Evolutionary conservation across 2,797 vertebrate species (phyloP).

Genomic region (Neoniphon sammara): DNA sequence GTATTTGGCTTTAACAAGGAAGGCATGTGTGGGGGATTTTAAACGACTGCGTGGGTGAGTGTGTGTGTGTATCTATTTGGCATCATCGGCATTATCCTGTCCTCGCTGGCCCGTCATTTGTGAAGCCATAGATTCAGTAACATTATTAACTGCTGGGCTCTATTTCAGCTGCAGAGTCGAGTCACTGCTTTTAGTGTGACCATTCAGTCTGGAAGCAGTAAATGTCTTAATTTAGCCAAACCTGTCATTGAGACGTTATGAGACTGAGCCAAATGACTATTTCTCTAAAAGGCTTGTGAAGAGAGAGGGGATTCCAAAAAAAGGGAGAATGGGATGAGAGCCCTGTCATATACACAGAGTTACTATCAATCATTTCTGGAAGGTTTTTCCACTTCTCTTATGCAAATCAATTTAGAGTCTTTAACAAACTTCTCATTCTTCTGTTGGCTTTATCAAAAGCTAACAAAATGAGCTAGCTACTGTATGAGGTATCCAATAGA

Average conservation of each 20-base stretch:
- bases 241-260: background rate
- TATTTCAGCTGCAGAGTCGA: background rate
- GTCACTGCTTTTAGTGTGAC: background rate
- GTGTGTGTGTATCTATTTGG: background rate
- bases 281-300: background rate
- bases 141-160: background rate
- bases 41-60: background rate
- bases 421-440: conserved; percentile 35
- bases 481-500: conserved; percentile 8
- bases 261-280: conserved; percentile 9
- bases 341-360: background rate
- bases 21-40: conserved; percentile 1
- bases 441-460: conserved; percentile 44
- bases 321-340: conserved; percentile 6
- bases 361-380: conserved; percentile 26
- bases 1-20: conserved; percentile 19
- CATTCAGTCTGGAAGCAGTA: background rate
- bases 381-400: conserved; percentile 11
- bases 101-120: background rate
- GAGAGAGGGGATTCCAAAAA: background rate
- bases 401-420: conserved; percentile 49
- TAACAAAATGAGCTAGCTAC: conserved; percentile 14
- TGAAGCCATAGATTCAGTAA: background rate
- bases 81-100: background rate
- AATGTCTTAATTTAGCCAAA: conserved; percentile 4